A percentile compares a stretch with the other conserved stretches of the same genome.
These are phyloP conservation scores for Pseudanteris insignis DNA, from an alignment of 2,888 invertebrate genomes.

Conservation along the genomic window DNA sequence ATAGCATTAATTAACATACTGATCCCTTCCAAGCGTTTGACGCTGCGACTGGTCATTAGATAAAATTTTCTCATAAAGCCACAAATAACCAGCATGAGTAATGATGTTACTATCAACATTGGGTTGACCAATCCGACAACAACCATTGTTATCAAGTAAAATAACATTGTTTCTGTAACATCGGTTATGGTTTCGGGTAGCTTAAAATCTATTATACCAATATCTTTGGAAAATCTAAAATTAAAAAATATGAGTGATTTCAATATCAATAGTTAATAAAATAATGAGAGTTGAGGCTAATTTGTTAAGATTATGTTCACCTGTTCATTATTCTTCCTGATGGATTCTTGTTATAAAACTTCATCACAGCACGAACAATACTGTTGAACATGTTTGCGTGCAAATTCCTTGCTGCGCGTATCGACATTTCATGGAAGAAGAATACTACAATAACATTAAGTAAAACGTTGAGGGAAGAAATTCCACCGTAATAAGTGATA, in stretches of 20 bases:
- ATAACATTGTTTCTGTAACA: slow-evolving; percentile 74
- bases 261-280: too few relatives aligned
- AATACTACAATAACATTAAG: slow-evolving; percentile 66
- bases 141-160: slow-evolving; percentile 59
- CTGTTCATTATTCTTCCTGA: slow-evolving; percentile 67
- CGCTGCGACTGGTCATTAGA: slow-evolving; percentile 79
- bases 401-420: slow-evolving; percentile 76
- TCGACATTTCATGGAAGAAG: slow-evolving; percentile 73
- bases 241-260: too few relatives aligned
- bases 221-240: slow-evolving; percentile 84
- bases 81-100: slow-evolving; percentile 76
- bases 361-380: slow-evolving; percentile 78
- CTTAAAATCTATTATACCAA: slow-evolving; percentile 76
- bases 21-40: slow-evolving; percentile 83
- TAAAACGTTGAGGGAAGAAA: slow-evolving; percentile 62
- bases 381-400: slow-evolving; percentile 87
- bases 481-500: slow-evolving; percentile 69
- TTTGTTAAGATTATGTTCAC: too few relatives aligned
- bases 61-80: slow-evolving; percentile 80
- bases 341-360: slow-evolving; percentile 89
- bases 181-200: slow-evolving; percentile 73
- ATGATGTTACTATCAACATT: slow-evolving; percentile 68
- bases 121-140: slow-evolving; percentile 81
- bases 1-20: slow-evolving; percentile 78
- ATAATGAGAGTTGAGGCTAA: too few relatives aligned